Percentiles rank a stretch among this genome's conserved stretches.
Evolutionary conservation across 2,888 invertebrate genomes (phyloP).

Genomic region (Trichogramma evanescens): DNA sequence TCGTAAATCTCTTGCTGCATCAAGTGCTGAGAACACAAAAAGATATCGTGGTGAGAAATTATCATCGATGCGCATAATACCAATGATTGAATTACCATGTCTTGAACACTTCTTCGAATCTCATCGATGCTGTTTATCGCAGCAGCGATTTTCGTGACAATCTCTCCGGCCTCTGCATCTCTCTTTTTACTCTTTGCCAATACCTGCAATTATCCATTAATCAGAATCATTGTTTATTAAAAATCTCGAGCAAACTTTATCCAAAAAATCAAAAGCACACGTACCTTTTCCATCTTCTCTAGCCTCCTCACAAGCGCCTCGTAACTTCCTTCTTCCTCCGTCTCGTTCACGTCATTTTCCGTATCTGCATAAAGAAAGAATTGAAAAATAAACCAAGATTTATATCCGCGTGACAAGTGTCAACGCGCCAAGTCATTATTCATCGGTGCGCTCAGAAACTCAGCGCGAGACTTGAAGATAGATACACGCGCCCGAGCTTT

Average conservation of each 20-base stretch:
- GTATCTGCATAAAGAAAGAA: constrained; percentile 30
- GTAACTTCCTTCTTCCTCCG: constrained; percentile 36
- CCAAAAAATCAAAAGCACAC: background rate
- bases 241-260: background rate
- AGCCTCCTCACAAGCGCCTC: constrained; percentile 40
- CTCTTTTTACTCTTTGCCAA: constrained; percentile 36
- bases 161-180: constrained; percentile 37
- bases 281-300: constrained; percentile 41
- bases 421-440: too few species aligned
- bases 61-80: background rate
- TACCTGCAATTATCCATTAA: constrained; percentile 29
- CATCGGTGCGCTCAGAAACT: background rate
- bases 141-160: constrained; percentile 35
- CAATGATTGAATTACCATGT: constrained; percentile 31
- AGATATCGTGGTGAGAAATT: too few species aligned
- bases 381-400: background rate
- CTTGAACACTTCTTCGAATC: constrained; percentile 38
- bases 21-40: constrained; percentile 31
- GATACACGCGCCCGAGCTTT: constrained; percentile 2
- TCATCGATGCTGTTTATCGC: constrained; percentile 40
- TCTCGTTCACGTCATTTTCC: constrained; percentile 41
- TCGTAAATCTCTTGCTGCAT: constrained; percentile 41
- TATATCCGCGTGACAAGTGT: too few species aligned
- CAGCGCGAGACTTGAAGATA: constrained; percentile 3
- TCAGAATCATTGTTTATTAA: background rate